Percentiles rank a stretch among this genome's conserved stretches.
Evolutionary conservation across 2,113 vertebrate species (phyloP).

Genomic region (Semnornis frantzii): DNA sequence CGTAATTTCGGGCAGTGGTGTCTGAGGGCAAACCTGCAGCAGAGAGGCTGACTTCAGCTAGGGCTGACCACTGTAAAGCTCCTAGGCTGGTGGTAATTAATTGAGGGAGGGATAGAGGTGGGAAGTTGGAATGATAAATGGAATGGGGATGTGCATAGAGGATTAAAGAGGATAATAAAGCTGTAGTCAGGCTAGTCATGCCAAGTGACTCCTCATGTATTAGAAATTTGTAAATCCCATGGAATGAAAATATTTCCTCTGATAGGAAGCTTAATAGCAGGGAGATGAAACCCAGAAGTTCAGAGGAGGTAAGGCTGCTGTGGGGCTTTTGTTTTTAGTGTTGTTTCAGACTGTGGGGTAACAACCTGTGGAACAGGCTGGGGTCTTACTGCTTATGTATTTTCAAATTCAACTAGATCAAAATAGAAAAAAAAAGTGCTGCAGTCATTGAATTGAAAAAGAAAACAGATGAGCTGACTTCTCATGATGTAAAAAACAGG

Average conservation of each 20-base stretch:
- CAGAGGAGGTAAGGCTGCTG: background rate
- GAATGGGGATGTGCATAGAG: background rate
- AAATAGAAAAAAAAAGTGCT: background rate
- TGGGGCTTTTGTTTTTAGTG: background rate
- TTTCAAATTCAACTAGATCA: background rate
- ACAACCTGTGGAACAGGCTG: background rate
- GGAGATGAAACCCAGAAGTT: background rate
- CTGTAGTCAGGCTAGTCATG: background rate
- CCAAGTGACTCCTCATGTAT: background rate
- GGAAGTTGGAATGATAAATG: background rate
- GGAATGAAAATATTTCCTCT: background rate
- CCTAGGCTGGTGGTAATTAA: background rate
- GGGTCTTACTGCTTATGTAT: background rate
- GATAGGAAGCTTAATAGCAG: background rate
- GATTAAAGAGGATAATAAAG: background rate
- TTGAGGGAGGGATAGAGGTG: background rate
- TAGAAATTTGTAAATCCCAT: background rate
- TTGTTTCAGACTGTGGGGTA: background rate
- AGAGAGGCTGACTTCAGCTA: background rate
- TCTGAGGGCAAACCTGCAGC: background rate
- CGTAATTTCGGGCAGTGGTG: background rate
- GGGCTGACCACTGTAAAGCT: rapidly evolving
- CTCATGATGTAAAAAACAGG: background rate
- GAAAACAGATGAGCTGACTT: background rate
- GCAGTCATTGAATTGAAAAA: background rate